Evolutionary conservation across 2,888 invertebrate genomes (phyloP), one percentile per base, ranked within the genome.

Genomic region (Tridacna gigas): DNA sequence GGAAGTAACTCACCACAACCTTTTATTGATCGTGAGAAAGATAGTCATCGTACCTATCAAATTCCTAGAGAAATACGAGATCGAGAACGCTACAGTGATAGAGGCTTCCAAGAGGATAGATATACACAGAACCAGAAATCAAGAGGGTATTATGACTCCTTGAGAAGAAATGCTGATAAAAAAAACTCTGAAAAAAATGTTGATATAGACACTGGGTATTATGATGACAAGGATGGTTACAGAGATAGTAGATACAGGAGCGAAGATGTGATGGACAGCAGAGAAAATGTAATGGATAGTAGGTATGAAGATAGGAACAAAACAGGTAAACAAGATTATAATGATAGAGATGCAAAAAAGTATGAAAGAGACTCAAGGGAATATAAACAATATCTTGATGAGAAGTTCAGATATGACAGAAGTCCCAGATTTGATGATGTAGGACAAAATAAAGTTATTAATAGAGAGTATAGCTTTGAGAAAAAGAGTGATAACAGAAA

Each of bases 41-140:
- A 69, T 26, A 77, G 60, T 67, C 51, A 77, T 37, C 45, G 77
- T 13, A 63, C 77, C 9, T 77, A 77, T 60, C 77, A 77, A 26
- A 67, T 75, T 20, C 63, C 63, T 4, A 37, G 47, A 25, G 75
- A 75, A 15, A 61, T 75, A 18, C 61, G 75, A n/a, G 67, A 74
- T 15, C 77, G 73, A 28, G 77, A 77, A 18, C 61, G 48, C 51
- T 65, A 76, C 28, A 65, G n/a, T 78, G 78, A 75, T 18, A 75
- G 78, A 60, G 71, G 75, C 13, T 37, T 4, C 25, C 61, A 47
- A 67, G 66, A 66, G 7, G 56, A 45, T 74, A 67, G 26, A 28
- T 26, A 77, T 28, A 37, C 47, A 60, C 60, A 69, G 7, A 45
- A 37, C 20, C 45, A 77, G 48, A 77, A 18, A 69, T 56, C 67